Base-by-base conservation (phyloP, 2,113 vertebrate species). In the Eudyptes chrysolophus region DNA sequence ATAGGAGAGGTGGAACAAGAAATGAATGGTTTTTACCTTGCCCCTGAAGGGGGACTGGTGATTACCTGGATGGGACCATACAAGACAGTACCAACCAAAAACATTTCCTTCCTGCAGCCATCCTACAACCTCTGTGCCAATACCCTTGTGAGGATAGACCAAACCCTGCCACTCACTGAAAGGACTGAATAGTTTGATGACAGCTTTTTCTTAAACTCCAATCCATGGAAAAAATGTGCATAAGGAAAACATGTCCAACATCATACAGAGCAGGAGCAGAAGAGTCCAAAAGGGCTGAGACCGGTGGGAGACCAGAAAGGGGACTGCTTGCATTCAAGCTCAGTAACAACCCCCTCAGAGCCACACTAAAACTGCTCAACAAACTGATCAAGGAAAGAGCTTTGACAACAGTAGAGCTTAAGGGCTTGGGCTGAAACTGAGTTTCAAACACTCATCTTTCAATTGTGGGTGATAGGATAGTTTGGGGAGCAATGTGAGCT, bases 271-370 rank as follows among this genome's bases (percentile, higher is more conserved):
- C 25, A 48, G 38, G 11, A 65, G 13, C 5, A 87, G 49, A 77
- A 21, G 6, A 80, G 32, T 46, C 25, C 22, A 32, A 62, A 76
- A 46, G 13, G 25, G 16, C 34, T 88, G 60, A 69, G 83, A 77
- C 6, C 0, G 0, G 7, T 20, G 25, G 26, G 10, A 70, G 11
- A 60, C 7, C 9, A 42, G 29, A 42, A 30, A 19, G 83, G 5
- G 4, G 3, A n/a, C 21, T 44, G 13, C 8, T 70, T 54, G 29
- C 17, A 34, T 57, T 94, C 10, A 64, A 76, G 16, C 46, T 66
- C 22, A 30, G 55, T 62, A 88, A 20, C 19, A 72, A 26, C 5
- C 15, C 16, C 6, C 66, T 49, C 36, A 85, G 40, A 93, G 25
- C 18, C 22, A 29, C n/a, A 7, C 14, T 49, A 34, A 84, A 89